Conservation (phyloP, 2,113 vertebrate species). For the Heterochromis multidens region DNA sequence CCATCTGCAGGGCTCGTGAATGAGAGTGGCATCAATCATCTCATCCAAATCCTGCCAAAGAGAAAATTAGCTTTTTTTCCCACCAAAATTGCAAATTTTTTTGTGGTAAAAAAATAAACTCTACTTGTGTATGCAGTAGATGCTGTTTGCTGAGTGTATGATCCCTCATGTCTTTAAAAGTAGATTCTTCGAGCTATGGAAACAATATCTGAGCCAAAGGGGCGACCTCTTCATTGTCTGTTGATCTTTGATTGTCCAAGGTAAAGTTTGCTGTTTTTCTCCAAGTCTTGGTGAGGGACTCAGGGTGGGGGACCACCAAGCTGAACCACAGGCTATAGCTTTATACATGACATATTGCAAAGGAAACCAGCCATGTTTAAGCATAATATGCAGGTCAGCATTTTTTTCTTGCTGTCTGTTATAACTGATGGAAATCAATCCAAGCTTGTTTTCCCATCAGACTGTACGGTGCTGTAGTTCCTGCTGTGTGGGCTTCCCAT, state of each 20-base stretch:
- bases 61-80: accelerated
- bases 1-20: background rate
- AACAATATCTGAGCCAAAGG: background rate
- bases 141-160: background rate
- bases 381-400: conserved; percentile 26
- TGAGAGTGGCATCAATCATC: background rate
- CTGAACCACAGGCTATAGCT: conserved; percentile 43
- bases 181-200: conserved; percentile 1
- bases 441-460: conserved; percentile 46
- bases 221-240: conserved; percentile 5
- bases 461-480: conserved; percentile 38
- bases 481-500: conserved; percentile 67
- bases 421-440: conserved; percentile 52
- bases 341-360: conserved; percentile 33
- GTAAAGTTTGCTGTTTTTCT: conserved; percentile 16
- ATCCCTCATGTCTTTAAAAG: background rate
- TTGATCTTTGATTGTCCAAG: conserved; percentile 31
- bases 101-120: accelerated
- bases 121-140: background rate
- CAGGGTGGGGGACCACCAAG: conserved; percentile 16
- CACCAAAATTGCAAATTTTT: background rate
- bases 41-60: background rate
- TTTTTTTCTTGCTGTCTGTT: conserved; percentile 21
- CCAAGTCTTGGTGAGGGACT: conserved; percentile 13
- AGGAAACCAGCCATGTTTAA: conserved; percentile 43